phyloP scores from a whole-genome alignment of 1,140 invertebrate species.

The Drosophila pseudoananassae region DNA sequence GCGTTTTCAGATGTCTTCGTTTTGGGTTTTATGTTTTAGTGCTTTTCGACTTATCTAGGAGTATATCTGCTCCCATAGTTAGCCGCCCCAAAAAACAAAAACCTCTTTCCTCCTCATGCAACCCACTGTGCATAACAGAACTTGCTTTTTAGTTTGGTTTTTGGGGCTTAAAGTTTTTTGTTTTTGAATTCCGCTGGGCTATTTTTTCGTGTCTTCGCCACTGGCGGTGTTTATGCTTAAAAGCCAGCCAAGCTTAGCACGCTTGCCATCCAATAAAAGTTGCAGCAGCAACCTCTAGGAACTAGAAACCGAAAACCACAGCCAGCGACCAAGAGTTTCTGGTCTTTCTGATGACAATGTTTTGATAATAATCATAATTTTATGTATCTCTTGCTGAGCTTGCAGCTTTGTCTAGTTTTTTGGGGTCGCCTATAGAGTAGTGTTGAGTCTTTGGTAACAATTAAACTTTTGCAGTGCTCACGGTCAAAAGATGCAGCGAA shows the following conservation, averaged over 20 bases:
- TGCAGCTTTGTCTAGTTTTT: constrained; percentile 11
- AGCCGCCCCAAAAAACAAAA: constrained; percentile 1
- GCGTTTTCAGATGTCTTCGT: constrained; percentile 3
- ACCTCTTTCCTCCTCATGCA: constrained; percentile 20
- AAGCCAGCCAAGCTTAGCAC: constrained; percentile 69
- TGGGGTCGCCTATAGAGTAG: constrained; percentile 41
- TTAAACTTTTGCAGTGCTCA: constrained; percentile 23
- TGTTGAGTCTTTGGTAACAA: constrained; percentile 28
- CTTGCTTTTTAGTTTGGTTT: constrained; percentile 41
- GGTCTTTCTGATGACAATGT: constrained; percentile 59
- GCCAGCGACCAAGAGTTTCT: constrained; percentile 52
- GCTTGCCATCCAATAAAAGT: constrained; percentile 66
- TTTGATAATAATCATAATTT: constrained; percentile 64
- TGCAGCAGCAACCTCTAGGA: constrained; percentile 25
- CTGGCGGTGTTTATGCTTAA: constrained; percentile 67
- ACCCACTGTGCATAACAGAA: constrained; percentile 75
- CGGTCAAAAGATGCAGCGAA: constrained; percentile 55
- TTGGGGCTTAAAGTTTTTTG: constrained; percentile 13
- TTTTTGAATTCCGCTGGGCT: constrained; percentile 8
- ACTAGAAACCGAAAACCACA: constrained; percentile 65
- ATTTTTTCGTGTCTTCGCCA: constrained; percentile 40
- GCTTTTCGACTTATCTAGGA: constrained; percentile 13
- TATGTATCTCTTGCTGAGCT: constrained; percentile 27
- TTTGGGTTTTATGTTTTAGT: background rate
- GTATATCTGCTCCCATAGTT: constrained; percentile 53